A percentile compares a stretch with the other conserved stretches of the same genome.
Evolutionary conservation across 2,113 vertebrate species (phyloP).

Genomic region (Chionomys nivalis): DNA sequence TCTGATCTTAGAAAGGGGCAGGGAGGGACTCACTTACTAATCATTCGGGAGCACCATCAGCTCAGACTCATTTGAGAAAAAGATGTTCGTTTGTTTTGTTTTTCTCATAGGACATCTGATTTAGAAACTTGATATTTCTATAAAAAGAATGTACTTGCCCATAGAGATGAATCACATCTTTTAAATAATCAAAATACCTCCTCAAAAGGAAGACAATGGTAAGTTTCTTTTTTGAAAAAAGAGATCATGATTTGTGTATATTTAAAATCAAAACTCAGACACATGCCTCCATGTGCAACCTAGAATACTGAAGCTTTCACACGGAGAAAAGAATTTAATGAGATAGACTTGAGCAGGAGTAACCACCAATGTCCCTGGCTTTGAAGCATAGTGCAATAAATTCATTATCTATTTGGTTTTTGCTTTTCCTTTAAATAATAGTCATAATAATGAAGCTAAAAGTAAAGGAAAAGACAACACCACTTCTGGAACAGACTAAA

Average conservation of each 20-base stretch:
- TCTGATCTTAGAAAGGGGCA: neutral
- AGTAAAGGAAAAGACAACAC: neutral
- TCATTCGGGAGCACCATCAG: neutral
- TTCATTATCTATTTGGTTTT: neutral
- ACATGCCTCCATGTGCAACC: neutral
- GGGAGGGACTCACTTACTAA: neutral
- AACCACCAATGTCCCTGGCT: neutral
- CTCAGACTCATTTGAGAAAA: neutral
- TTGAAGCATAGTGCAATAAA: neutral
- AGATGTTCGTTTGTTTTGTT: neutral
- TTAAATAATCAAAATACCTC: neutral
- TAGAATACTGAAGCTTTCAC: neutral
- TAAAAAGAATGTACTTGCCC: slow-evolving; percentile 15
- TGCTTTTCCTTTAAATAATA: neutral
- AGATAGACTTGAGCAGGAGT: neutral
- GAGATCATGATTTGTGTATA: neutral
- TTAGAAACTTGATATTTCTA: neutral
- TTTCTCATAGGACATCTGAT: slow-evolving; percentile 11
- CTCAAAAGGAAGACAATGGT: neutral
- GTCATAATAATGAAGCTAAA: neutral
- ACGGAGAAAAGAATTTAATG: neutral
- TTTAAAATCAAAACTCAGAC: neutral
- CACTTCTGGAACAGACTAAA: neutral
- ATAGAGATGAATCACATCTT: slow-evolving; percentile 14
- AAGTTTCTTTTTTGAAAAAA: neutral